Conservation (phyloP, 2,888 invertebrate species). For the Oasisia sp. region DNA sequence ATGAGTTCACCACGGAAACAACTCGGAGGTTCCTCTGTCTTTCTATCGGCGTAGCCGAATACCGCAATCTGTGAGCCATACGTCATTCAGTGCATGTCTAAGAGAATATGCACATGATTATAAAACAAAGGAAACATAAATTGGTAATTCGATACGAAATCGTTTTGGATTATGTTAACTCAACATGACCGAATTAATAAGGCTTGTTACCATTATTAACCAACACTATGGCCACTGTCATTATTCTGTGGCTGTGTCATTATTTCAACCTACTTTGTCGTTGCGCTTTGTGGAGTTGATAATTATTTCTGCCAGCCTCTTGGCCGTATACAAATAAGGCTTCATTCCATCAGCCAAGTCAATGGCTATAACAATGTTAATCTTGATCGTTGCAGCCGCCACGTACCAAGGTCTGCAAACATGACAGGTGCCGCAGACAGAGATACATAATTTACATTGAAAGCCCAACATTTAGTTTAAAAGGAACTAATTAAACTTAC, state of each 20-base stretch:
- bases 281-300: neutral
- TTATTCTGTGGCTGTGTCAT: neutral
- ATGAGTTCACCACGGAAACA: no score
- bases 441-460: no score
- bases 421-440: neutral
- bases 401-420: neutral
- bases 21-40: no score
- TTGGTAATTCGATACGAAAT: neutral
- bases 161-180: neutral
- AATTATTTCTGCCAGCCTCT: neutral
- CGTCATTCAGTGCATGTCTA: no score
- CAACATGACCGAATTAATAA: neutral
- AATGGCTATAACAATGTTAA: neutral
- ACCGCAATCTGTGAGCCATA: no score
- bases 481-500: no score
- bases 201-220: neutral
- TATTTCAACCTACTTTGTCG: neutral
- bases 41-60: no score
- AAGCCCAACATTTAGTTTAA: no score
- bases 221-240: neutral
- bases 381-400: neutral
- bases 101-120: neutral
- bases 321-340: neutral
- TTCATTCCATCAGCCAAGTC: neutral
- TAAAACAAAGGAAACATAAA: neutral